These are phyloP conservation scores for Octodonta nipae DNA, from an alignment of 2,888 invertebrate species.

Conservation along the genomic window DNA sequence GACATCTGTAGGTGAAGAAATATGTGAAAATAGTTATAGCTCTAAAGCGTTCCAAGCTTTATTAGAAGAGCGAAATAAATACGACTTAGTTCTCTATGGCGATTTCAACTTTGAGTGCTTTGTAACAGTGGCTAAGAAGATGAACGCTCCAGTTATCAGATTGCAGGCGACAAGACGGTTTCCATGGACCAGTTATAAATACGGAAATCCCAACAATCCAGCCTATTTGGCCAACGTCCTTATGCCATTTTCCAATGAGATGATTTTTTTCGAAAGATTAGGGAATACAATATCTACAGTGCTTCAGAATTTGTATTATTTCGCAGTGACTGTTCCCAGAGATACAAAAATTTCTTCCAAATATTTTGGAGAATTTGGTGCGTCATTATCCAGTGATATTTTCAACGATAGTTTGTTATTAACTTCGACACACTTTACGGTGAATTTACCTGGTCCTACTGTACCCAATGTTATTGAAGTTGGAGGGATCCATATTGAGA, in stretches of 20 bases:
- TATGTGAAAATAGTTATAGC: conserved; percentile 7
- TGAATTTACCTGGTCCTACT: conserved; percentile 34
- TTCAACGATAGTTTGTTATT: conserved; percentile 35
- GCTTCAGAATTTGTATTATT: conserved; percentile 22
- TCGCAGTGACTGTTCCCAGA: conserved; percentile 32
- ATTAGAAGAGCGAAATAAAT: conserved; percentile 37
- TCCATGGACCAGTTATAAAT: conserved; percentile 33
- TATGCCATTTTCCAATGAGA: conserved; percentile 19
- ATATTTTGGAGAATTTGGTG: conserved; percentile 24
- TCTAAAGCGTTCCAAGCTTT: conserved; percentile 24
- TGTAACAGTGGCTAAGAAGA: conserved; percentile 46
- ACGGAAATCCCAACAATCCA: conserved; percentile 36
- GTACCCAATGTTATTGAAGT: conserved; percentile 40
- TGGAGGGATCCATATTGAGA: conserved; percentile 39
- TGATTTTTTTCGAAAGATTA: conserved; percentile 20
- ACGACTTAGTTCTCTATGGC: conserved; percentile 53
- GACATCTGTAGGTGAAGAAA: conserved; percentile 4
- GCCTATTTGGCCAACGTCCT: conserved; percentile 35
- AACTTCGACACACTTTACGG: conserved; percentile 36
- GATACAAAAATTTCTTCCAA: conserved; percentile 17
- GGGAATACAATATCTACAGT: conserved; percentile 16
- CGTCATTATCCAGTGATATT: too few species aligned
- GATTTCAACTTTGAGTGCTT: conserved; percentile 58
- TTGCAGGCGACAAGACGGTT: conserved; percentile 16
- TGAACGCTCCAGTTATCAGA: conserved; percentile 45